These are phyloP conservation scores for Phalacrocorax carbo DNA, from an alignment of 2,113 vertebrate genomes.

Conservation along the genomic window DNA sequence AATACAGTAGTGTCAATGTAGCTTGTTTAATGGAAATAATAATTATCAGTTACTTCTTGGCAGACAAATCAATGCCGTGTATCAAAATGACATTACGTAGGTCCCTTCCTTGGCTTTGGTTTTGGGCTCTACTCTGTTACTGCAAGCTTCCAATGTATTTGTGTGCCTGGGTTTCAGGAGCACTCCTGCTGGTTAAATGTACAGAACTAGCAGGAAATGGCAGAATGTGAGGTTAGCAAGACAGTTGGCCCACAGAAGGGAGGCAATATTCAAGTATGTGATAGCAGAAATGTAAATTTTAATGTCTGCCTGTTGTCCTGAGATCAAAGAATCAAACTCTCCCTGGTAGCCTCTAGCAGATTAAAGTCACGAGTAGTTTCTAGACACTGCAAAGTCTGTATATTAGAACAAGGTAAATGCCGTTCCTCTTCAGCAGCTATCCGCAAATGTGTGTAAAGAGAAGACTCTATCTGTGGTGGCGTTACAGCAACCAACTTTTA, in stretches of 20 bases:
- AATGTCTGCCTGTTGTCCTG: neutral
- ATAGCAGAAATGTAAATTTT: neutral
- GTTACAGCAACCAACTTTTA: neutral
- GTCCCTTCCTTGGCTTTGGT: neutral
- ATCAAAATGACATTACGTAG: neutral
- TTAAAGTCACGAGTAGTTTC: neutral
- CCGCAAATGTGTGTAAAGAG: neutral
- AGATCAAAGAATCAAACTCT: neutral
- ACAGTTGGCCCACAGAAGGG: neutral
- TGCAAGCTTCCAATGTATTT: neutral
- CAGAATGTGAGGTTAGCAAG: neutral
- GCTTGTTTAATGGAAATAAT: neutral
- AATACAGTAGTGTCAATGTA: neutral
- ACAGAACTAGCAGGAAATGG: neutral
- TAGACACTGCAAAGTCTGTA: neutral
- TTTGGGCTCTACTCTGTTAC: neutral
- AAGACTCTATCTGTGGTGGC: neutral
- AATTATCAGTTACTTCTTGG: neutral
- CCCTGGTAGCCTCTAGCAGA: neutral
- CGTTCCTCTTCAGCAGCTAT: neutral
- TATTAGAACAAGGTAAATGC: neutral
- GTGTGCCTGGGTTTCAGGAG: neutral
- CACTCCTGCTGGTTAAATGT: neutral
- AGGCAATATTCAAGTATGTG: neutral
- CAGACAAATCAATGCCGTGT: neutral